phyloP scores from a whole-genome alignment of 2,113 vertebrate species.

The Sturnira hondurensis region DNA sequence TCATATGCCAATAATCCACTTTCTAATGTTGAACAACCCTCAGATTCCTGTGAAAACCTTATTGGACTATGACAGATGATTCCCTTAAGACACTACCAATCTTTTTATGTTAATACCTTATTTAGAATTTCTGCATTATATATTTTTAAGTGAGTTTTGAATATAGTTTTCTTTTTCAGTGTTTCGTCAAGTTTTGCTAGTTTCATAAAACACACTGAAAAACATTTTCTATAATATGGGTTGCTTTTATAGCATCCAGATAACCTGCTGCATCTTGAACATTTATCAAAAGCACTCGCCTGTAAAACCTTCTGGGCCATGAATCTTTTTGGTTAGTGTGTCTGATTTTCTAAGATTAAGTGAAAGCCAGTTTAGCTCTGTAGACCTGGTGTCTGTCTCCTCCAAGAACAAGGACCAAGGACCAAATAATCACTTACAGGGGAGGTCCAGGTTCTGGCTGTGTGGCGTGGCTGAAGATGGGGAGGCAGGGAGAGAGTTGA shows the following conservation, averaged over 20 bases:
- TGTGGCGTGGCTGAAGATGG: slow-evolving; percentile 85
- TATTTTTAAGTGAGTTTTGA: not conserved
- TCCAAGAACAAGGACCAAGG: accelerated
- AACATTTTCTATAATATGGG: not conserved
- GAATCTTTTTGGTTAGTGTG: not conserved
- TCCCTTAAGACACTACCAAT: not conserved
- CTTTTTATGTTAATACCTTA: not conserved
- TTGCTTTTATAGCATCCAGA: not conserved
- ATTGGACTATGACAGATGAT: not conserved
- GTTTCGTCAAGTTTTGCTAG: not conserved
- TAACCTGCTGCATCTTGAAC: not conserved
- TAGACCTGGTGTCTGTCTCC: not conserved
- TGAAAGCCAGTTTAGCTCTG: not conserved
- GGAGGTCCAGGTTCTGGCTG: slow-evolving; percentile 79
- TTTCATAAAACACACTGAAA: not conserved
- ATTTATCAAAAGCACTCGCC: not conserved
- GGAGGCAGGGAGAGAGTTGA: slow-evolving; percentile 92
- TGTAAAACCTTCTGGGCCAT: not conserved
- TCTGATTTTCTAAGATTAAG: not conserved
- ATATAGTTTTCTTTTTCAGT: not conserved
- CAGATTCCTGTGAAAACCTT: not conserved
- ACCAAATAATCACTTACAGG: slow-evolving; percentile 76
- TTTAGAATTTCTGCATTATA: not conserved
- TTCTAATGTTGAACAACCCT: not conserved
- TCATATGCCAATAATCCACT: not conserved